Conservation (phyloP, 2,797 vertebrate species). For the Apogon talboti region DNA sequence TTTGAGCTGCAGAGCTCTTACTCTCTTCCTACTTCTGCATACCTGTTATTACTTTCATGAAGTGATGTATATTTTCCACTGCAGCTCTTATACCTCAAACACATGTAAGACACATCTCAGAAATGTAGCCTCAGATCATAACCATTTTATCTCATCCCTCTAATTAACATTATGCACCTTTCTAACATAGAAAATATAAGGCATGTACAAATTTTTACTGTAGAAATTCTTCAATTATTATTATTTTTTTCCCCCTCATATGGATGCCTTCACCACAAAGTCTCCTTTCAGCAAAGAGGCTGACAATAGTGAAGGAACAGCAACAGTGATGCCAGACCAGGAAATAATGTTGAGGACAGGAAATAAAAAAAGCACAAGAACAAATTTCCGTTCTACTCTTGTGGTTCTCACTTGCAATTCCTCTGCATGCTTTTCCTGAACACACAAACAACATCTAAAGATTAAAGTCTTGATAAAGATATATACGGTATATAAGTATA, state of each 20-base stretch:
- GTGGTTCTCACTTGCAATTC: slow-evolving; percentile 4
- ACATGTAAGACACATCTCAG: not conserved
- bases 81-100: not conserved
- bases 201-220: not conserved
- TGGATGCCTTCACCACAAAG: not conserved
- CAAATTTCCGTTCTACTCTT: slow-evolving; percentile 48
- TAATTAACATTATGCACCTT: not conserved
- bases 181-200: not conserved
- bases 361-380: slow-evolving; percentile 46
- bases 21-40: not conserved
- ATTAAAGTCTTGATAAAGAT: slow-evolving; percentile 21
- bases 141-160: not conserved
- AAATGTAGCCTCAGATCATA: not conserved
- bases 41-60: not conserved
- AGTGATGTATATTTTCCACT: not conserved
- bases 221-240: not conserved
- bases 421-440: slow-evolving; percentile 5
- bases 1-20: not conserved
- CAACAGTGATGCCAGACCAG: slow-evolving; percentile 9
- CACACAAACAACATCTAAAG: not conserved
- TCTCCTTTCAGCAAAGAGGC: slow-evolving; percentile 10
- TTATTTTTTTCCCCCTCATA: not conserved
- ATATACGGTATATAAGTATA: not conserved
- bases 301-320: not conserved
- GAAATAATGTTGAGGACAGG: slow-evolving; percentile 26